A percentile compares a stretch with the other conserved stretches of the same genome.
These are phyloP conservation scores for Melanostigma gelatinosum DNA, from an alignment of 2,113 vertebrate genomes.

Conservation along the genomic window DNA sequence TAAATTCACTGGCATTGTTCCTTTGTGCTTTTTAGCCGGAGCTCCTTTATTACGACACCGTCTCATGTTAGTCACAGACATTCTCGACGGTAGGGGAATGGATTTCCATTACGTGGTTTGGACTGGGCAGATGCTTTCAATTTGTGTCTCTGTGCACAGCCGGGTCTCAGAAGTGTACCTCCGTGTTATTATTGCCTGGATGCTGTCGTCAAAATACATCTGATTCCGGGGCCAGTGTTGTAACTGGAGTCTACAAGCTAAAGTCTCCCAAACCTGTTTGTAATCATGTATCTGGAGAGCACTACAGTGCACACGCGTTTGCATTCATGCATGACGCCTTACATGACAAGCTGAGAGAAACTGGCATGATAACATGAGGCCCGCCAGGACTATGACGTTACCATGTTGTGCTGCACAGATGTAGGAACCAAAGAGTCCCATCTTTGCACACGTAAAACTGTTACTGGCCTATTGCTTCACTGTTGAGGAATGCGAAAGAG, in stretches of 20 bases:
- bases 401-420: constrained; percentile 29
- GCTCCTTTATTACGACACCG: constrained; percentile 8
- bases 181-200: constrained; percentile 68
- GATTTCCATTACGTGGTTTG: constrained; percentile 74
- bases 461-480: not conserved
- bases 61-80: constrained; percentile 42
- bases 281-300: constrained; percentile 51
- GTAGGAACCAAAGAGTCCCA: not conserved
- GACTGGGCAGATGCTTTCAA: constrained; percentile 75
- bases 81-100: constrained; percentile 44
- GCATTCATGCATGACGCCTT: constrained; percentile 43
- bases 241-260: constrained; percentile 50
- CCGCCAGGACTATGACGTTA: constrained; percentile 26
- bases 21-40: constrained; percentile 8
- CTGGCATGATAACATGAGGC: constrained; percentile 10
- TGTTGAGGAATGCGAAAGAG: not conserved
- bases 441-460: constrained; percentile 6
- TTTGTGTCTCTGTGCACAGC: constrained; percentile 64
- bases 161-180: constrained; percentile 71
- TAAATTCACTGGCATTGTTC: not conserved
- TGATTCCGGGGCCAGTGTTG: constrained; percentile 49
- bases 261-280: constrained; percentile 53
- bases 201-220: constrained; percentile 67
- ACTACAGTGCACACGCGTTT: constrained; percentile 46
- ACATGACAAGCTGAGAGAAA: constrained; percentile 51